These are phyloP conservation scores for Bubo bubo DNA, from an alignment of 2,113 vertebrate genomes.

Conservation along the genomic window DNA sequence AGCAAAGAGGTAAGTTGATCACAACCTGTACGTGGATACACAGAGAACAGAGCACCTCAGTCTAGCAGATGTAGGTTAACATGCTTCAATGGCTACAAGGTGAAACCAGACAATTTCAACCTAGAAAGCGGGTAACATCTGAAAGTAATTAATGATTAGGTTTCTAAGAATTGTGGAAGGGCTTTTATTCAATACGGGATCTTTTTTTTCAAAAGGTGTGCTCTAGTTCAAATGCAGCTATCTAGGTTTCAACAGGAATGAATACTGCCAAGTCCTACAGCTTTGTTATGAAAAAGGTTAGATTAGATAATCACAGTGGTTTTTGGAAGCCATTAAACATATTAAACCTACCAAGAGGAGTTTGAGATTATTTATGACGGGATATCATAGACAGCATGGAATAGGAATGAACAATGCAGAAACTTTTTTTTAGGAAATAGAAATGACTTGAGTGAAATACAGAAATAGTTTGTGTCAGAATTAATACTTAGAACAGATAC, in stretches of 20 bases:
- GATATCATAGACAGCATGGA: neutral
- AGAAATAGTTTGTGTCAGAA: neutral
- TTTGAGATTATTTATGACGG: constrained; percentile 23
- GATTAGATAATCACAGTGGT: neutral
- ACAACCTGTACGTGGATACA: neutral
- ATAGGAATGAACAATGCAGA: constrained; percentile 6
- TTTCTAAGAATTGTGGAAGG: constrained; percentile 20
- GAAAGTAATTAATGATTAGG: constrained; percentile 42
- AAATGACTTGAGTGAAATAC: neutral
- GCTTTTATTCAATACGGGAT: neutral
- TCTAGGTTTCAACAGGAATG: neutral
- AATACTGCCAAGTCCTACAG: neutral
- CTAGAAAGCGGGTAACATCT: neutral
- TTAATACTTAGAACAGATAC: neutral
- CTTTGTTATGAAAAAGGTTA: constrained; percentile 20
- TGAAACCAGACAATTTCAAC: constrained; percentile 1
- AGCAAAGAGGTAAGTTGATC: constrained; percentile 40
- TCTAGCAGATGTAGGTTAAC: constrained; percentile 5
- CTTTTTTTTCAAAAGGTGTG: neutral
- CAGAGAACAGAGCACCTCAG: constrained; percentile 24
- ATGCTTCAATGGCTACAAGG: neutral
- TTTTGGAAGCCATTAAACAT: constrained; percentile 29
- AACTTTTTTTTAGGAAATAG: constrained; percentile 28
- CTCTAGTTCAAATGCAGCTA: constrained; percentile 7
- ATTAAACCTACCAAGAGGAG: neutral